Evolutionary conservation across 2,113 vertebrate species (phyloP).

Genomic region (Malurus elegans): DNA sequence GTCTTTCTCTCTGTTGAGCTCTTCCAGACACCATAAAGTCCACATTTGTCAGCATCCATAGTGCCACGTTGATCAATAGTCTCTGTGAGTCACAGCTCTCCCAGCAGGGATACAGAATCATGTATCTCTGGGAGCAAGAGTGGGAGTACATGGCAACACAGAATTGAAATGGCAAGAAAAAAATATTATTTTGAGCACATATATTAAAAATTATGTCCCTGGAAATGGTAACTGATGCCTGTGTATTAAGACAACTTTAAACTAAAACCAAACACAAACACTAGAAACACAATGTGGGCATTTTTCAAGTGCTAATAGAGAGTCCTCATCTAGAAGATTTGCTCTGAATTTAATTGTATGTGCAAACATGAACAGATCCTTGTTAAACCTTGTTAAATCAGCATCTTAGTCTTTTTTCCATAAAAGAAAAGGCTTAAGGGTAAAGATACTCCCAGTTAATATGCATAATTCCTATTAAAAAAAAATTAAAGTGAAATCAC

Average conservation of each 20-base stretch:
- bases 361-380: background rate
- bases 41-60: background rate
- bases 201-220: background rate
- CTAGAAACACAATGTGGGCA: background rate
- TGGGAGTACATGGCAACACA: background rate
- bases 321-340: background rate
- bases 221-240: background rate
- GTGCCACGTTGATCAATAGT: background rate
- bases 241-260: background rate
- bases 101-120: background rate
- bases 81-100: background rate
- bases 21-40: background rate
- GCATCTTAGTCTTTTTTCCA: background rate
- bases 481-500: background rate
- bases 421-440: background rate
- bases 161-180: background rate
- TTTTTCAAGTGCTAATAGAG: background rate
- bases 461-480: background rate
- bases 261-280: background rate
- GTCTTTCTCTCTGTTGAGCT: background rate
- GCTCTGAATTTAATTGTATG: background rate
- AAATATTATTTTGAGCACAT: background rate
- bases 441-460: background rate
- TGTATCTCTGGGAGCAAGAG: fast-evolving
- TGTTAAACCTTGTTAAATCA: background rate